These are phyloP conservation scores for Bergia sp. DNA, from an alignment of 92 coral and sea anemone species.

Conservation along the genomic window DNA sequence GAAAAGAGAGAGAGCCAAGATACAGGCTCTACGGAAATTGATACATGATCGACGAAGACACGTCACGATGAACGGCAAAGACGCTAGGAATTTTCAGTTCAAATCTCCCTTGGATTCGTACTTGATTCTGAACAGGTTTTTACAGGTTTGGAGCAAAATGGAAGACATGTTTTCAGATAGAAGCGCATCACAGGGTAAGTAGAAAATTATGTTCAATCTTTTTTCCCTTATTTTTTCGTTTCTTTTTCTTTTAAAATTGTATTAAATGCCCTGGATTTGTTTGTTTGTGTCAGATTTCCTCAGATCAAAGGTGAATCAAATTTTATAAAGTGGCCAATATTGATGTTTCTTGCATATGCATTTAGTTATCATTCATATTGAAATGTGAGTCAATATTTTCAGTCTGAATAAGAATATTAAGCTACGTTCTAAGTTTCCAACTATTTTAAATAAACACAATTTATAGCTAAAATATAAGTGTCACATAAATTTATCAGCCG, in stretches of 20 bases:
- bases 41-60: background rate
- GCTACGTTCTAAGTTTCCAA: no score
- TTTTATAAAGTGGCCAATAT: no score
- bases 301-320: no score
- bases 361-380: no score
- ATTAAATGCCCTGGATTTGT: background rate
- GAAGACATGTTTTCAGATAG: background rate
- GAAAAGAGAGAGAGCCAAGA: background rate
- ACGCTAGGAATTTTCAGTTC: background rate
- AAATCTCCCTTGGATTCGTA: background rate
- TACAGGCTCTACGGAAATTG: conserved; percentile 1
- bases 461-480: no score
- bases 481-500: no score
- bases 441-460: no score
- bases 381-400: no score
- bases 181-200: background rate
- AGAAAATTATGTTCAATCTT: background rate
- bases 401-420: no score
- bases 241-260: background rate
- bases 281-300: no score
- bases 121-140: background rate
- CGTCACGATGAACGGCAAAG: background rate
- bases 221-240: background rate
- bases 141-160: background rate
- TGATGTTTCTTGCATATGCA: no score